Base-by-base conservation (phyloP, 2,888 invertebrate species). In the Drosophila emarginata region DNA sequence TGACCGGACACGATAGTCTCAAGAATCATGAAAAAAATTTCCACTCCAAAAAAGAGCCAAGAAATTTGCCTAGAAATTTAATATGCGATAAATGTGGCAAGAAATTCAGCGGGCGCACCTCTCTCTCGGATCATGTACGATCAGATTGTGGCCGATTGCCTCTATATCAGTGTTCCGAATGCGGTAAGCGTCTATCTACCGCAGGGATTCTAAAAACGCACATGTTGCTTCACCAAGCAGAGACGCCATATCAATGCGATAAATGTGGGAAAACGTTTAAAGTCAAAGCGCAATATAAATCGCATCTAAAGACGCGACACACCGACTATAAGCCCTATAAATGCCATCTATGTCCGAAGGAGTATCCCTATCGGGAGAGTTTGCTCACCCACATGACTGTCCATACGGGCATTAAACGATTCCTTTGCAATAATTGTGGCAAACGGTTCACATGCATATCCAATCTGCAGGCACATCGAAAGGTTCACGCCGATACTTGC, bases 391-490 rank as follows among this genome's bases (percentile, higher is more conserved):
- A 93, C 73, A 92, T 92, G 87, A 92, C 92, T 2, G 82, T 92
- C 4, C 93, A 93, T 71, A 93, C 93, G 0, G 93, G 93, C 61
- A 90, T 92, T 6, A 93, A 93, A 67, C 92, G 93, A 3, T 92
- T 93, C 76, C 81, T 92, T 23, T 93, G 93, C 80, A 90, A 92
- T 67, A 91, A 92, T 2, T 93, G 93, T 74, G 93, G 93, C 40
- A 91, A 91, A 67, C 90, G 93, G 11, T 93, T 93, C 81, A 93
- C 93, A 3, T 93, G 93, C 78, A 91, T 93, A 60, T 93, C 93
- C 0, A 93, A 93, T 84, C 87, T 93, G 6, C 91, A 92, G 58
- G 93, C 93, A 18, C 93, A 93, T 87, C 91, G 92, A n/a, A 90
- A 90, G 63, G 92, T 92, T 5, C 92, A 92, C 68, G 90, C 92